Evolutionary conservation across 2,888 invertebrate genomes (phyloP), one percentile per base, ranked within the genome.

Genomic region (Dasypolia templi): DNA sequence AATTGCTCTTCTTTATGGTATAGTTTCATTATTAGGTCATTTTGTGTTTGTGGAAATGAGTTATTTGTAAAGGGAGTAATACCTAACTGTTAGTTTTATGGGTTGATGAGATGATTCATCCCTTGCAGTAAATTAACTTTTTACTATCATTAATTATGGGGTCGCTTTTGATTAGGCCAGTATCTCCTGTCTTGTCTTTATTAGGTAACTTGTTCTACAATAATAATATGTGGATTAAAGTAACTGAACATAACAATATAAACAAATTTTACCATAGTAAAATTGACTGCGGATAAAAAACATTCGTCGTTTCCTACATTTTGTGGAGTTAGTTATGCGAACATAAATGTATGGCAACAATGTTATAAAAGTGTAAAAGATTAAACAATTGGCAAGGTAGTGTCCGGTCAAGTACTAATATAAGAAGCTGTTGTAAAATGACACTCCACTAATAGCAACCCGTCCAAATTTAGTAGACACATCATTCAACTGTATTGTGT

Each of bases 391-490:
- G n/a, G n/a, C n/a, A n/a, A n/a, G n/a, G 79, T 81, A 82, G 78
- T 81, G 87, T 81, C 83, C 84, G 82, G 84, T 86, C 84, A 86
- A 86, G 75, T 77, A 71, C 91, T 86, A 90, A 91, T 80, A 56
- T 68, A 86, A 91, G 83, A 77, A 69, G 79, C 71, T 32, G 63
- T 70, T 77, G 95, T 89, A 93, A 95, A 69, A 62, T 79, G 90
- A 95, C 85, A 91, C 90, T 86, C 86, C 81, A 89, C 95, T 95
- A 95, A 95, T 94, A 95, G 95, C 93, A 90, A 90, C 90, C 91
- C 91, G 91, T 91, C 91, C 91, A 87, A 92, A 93, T 87, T 84
- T 92, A 91, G 86, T 88, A 88, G 87, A 89, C 88, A 90, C 92
- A 91, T 91, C 91, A 89, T 89, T 87, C 89, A 89, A 87, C 78